Base-by-base conservation (phyloP, 2,797 vertebrate genomes). In the Nannoperca obscura region DNA sequence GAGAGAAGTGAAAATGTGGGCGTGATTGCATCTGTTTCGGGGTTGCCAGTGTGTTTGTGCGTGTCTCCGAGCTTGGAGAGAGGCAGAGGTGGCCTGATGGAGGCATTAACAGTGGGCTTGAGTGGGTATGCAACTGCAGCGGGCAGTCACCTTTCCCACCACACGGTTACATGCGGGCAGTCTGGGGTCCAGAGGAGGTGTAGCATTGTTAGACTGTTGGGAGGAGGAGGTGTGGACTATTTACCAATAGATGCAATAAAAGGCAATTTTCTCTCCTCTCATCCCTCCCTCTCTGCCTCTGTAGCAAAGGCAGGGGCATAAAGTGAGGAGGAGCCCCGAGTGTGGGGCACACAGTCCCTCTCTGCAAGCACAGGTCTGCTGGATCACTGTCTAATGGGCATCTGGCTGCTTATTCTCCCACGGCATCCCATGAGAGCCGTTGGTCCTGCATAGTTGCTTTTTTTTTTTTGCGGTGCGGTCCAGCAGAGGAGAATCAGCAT, bases 171-270 rank as follows among this genome's bases (percentile, higher is more conserved):
- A 66, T 74, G 61, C 58, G 72, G 65, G 55, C 66, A 49, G 52
- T 76, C 83, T 71, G 40, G 68, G 38, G 52, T n/a, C 72, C 40
- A 54, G 74, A 47, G 68, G 71, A 88, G 86, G 38, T 78, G 78
- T 53, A 63, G 65, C 36, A 36, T 86, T 82, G 86, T 84, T 80
- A 38, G 71, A 58, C 42, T 60, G 69, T 40, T 81, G 47, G 66
- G 46, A 59, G 62, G 59, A 63, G 55, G 52, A 34, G 42, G 32
- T 84, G 54, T 67, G 76, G 70, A 57, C n/a, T 68, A 52, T 90
- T 90, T 89, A 83, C 88, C 81, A 88, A 83, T 83, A 87, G 85
- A 93, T 84, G 86, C 85, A 88, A 91, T 92, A 93, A 91, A 93
- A 83, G 76, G 38, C 52, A 8, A 20, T 86, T 87, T 86, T 74